Conservation (phyloP, 1,140 invertebrate genomes). For the Apis dorsata region DNA sequence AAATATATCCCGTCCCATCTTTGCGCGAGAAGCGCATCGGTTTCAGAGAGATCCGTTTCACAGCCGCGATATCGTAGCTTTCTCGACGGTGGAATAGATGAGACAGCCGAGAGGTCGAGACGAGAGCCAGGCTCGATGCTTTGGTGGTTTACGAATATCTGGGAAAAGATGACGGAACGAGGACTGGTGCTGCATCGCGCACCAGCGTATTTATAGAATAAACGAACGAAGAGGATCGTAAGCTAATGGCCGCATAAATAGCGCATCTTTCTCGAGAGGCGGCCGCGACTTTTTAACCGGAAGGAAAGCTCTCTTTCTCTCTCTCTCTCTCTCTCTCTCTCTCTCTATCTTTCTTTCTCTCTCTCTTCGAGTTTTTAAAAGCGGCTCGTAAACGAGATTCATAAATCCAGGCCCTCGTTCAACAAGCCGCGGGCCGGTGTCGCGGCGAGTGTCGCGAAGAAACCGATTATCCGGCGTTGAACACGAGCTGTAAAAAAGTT, state of each 20-base stretch:
- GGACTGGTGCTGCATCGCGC: conserved; percentile 49
- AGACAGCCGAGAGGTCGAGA: conserved; percentile 42
- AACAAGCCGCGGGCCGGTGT: not conserved
- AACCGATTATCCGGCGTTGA: conserved; percentile 51
- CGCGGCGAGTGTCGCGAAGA: conserved; percentile 15
- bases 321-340: too few relatives aligned
- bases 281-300: conserved; percentile 56
- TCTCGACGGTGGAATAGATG: not conserved
- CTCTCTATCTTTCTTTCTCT: too few relatives aligned
- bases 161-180: conserved; percentile 51
- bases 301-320: conserved; percentile 41
- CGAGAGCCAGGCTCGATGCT: conserved; percentile 46
- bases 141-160: conserved; percentile 31
- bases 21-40: not conserved
- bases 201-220: conserved; percentile 56
- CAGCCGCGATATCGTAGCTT: not conserved
- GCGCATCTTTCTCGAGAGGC: conserved; percentile 34
- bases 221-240: conserved; percentile 57
- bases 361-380: conserved; percentile 46
- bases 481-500: conserved; percentile 49
- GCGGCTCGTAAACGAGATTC: conserved; percentile 47
- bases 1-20: not conserved
- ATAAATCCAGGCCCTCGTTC: conserved; percentile 50
- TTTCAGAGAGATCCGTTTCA: not conserved
- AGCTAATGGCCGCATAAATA: conserved; percentile 64